Evolutionary conservation across 2,113 vertebrate genomes (phyloP), one percentile per base, ranked within the genome.

Genomic region (Himantopus leucocephalus): DNA sequence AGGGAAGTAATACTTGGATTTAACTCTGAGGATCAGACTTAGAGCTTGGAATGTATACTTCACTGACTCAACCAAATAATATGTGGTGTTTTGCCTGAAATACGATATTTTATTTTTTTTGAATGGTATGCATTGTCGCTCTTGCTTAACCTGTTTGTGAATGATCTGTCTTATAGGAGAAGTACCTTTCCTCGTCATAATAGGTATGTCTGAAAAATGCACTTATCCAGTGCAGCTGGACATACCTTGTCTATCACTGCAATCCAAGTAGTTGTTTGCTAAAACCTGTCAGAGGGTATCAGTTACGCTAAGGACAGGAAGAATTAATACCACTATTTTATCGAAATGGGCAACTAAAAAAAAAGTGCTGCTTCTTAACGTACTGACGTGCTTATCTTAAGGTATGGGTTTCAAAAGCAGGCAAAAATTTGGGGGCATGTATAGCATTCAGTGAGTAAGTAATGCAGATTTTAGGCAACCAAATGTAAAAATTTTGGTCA

Each of bases 121-220:
- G 39, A 67, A 72, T 47, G 94, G 16, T 96, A 27, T 89, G 96
- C 81, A 62, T 94, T 96, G 93, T 96, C 34, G 29, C 95, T 97
- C 82, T 95, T 95, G 96, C 95, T 96, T 97, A 96, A 97, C 97
- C 97, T 97, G 96, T 97, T 96, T 97, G 92, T 97, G 97, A 97
- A 82, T 95, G 96, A 95, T 97, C 94, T 97, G 92, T 96, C 97
- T 96, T 96, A 45, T 96, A 96, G 97, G 97, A 97, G 97, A 97
- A 97, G 95, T 96, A 37, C 96, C 95, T 94, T 95, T 94, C 97
- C 94, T 97, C 95, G 95, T 78, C 96, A 94, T 45, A 91, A 64
- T 95, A 95, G 97, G 94, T 96, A 96, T 97, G 96, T 95, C 88
- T 94, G 95, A 86, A 32, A 90, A 70, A 60, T n/a, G 94, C 94